phyloP scores from a whole-genome alignment of 2,888 invertebrate genomes.

The Aporophyla nigra region DNA sequence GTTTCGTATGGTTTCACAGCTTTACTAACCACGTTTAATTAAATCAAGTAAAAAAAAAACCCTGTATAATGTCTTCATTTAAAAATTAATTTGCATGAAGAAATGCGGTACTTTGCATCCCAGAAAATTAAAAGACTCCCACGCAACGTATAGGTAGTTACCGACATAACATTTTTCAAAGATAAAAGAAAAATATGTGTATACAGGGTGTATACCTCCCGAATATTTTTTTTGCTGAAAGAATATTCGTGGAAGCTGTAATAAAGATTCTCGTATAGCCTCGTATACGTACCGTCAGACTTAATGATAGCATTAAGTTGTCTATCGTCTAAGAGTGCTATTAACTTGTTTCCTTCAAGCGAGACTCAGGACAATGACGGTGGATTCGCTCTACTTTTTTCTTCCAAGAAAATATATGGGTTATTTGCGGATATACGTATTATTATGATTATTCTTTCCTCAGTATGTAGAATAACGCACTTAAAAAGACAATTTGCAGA shows the following conservation, averaged over 20 bases:
- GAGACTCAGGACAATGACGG: slow-evolving; percentile 45
- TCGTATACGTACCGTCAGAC: slow-evolving; percentile 45
- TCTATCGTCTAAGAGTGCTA: slow-evolving; percentile 62
- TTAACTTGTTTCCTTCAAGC: slow-evolving; percentile 59
- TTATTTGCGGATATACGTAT: slow-evolving; percentile 27
- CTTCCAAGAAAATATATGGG: slow-evolving; percentile 26
- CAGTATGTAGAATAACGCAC: slow-evolving; percentile 11
- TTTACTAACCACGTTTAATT: background rate
- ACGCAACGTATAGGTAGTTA: background rate
- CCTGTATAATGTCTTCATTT: background rate
- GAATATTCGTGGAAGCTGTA: slow-evolving; percentile 38
- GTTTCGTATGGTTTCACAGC: background rate
- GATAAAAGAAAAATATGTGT: slow-evolving; percentile 3
- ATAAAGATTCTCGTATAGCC: slow-evolving; percentile 48
- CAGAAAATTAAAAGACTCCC: background rate
- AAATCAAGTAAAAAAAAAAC: background rate
- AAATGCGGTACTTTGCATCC: background rate
- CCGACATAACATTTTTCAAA: slow-evolving; percentile 8
- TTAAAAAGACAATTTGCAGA: slow-evolving; percentile 33
- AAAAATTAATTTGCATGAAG: background rate
- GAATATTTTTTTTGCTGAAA: slow-evolving; percentile 31
- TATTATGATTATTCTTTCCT: slow-evolving; percentile 28
- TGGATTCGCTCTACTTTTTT: slow-evolving; percentile 24
- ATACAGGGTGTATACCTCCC: background rate
- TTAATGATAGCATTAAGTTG: slow-evolving; percentile 62